A percentile compares a stretch with the other conserved stretches of the same genome.
Conservation (phyloP, 2,113 vertebrate species). For the Nesogale talazaci region DNA sequence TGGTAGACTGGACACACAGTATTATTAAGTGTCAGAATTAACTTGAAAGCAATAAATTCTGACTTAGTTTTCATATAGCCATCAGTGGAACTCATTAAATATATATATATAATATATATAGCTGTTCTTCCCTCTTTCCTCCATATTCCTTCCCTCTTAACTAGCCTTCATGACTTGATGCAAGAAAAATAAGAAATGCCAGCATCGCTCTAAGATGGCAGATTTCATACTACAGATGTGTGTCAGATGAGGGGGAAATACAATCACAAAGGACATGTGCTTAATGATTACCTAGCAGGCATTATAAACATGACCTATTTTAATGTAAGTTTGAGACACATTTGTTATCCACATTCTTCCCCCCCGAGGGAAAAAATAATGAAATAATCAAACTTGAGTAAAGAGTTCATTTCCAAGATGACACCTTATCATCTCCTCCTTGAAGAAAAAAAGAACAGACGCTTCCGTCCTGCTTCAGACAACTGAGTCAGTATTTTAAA, state of each 20-base stretch:
- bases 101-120: background rate
- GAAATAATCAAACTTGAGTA: background rate
- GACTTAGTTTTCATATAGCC: background rate
- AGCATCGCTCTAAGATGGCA: rapidly evolving
- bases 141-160: background rate
- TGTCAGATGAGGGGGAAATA: rapidly evolving
- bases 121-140: too few species aligned
- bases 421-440: background rate
- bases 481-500: constrained; percentile 70
- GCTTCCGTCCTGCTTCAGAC: constrained; percentile 58
- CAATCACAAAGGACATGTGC: background rate
- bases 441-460: constrained; percentile 17
- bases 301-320: background rate
- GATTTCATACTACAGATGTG: background rate
- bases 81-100: background rate
- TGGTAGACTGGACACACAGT: background rate
- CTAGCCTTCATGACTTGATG: background rate
- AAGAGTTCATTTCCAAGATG: background rate
- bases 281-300: constrained; percentile 27
- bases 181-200: background rate
- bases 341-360: background rate
- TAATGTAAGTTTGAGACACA: constrained; percentile 27
- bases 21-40: background rate
- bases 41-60: background rate
- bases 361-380: background rate